Evolutionary conservation across 2,797 vertebrate species (phyloP), one percentile per base, ranked within the genome.

Genomic region (Semaprochilodus insignis): DNA sequence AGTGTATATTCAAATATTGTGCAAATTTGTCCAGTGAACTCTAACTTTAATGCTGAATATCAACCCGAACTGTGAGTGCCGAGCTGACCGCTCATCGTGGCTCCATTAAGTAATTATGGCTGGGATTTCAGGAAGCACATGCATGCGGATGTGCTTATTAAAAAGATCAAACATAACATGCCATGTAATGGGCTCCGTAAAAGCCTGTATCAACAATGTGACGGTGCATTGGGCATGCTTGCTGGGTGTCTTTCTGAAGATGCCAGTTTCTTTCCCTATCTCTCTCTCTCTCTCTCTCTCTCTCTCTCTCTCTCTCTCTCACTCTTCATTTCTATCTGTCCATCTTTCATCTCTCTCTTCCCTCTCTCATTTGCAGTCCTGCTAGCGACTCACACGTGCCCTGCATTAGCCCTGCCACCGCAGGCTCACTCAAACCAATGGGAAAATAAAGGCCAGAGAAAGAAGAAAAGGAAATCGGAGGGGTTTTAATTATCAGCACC

Each of bases 401-500:
- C 27, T 16, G 55, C 66, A 65, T 72, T 54, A 63, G 72, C 72
- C 27, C 7, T 11, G 27, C 52, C 25, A 16, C 72, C 13, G 19
- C 25, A 36, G 36, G 48, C 51, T 71, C 67, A 34, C 31, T 40
- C 17, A 65, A 77, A 54, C 19, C 4, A 14, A 71, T 16, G 21
- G 54, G 16, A 25, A 34, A 34, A 34, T 36, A 31, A 34, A 59
- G 31, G 21, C 54, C 19, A 36, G 31, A 36, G 6, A 57, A 57
- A 74, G 17, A 57, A 40, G 31, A 44, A 70, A 34, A 71, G 69
- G 57, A 74, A 60, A 10, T 4, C 52, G 11, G 72, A n/a, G 13
- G 31, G 25, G 66, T 73, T 78, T 83, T 70, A 79, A 75, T 86
- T 71, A 82, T 23, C 57, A 66, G n/a, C 27, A 31, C 67, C 6